Evolutionary conservation across 2,113 vertebrate species (phyloP).

Genomic region (Galeopterus variegatus): DNA sequence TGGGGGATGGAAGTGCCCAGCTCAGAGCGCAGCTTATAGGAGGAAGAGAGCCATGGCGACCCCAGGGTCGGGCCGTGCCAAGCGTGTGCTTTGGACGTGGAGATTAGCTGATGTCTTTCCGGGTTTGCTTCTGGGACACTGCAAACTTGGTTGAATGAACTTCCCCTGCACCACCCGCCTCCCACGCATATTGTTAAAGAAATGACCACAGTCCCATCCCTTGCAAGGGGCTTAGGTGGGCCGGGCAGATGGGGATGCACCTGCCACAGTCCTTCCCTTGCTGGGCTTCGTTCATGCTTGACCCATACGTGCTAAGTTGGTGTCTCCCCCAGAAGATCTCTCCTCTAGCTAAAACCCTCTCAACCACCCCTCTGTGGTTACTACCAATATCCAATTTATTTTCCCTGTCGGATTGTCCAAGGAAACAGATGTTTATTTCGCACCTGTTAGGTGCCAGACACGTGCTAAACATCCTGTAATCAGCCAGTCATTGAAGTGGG

Average conservation of each 20-base stretch:
- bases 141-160: neutral
- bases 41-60: neutral
- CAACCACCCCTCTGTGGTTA: too few relatives aligned
- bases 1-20: neutral
- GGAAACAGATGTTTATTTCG: neutral
- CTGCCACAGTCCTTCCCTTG: fast-evolving
- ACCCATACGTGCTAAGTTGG: fast-evolving
- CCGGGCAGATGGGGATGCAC: neutral
- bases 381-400: neutral
- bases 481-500: neutral
- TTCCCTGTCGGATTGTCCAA: neutral
- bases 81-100: neutral
- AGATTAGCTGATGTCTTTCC: neutral
- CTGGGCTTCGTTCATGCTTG: fast-evolving
- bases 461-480: neutral
- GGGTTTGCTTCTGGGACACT: neutral
- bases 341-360: neutral
- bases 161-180: neutral
- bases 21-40: neutral
- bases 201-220: neutral
- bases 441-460: neutral
- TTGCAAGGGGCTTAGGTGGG: neutral
- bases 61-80: fast-evolving
- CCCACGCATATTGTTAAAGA: neutral
- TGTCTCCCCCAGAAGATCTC: neutral